Base-by-base conservation (phyloP, 2,888 invertebrate species). In the Coelinius sp. region DNA sequence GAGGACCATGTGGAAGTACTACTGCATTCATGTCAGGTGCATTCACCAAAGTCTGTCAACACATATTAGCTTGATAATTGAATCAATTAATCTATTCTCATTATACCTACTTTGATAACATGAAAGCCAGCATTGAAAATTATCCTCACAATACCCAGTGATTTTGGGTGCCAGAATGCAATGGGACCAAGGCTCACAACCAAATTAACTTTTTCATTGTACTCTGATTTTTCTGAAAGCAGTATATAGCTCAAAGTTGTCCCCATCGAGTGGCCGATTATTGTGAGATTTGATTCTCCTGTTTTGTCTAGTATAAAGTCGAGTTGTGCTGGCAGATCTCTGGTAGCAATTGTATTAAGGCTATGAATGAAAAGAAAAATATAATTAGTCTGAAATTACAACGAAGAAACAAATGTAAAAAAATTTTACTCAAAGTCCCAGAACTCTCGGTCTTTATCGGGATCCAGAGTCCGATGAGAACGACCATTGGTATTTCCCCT, bases 241-340 rank as follows among this genome's bases (percentile, higher is more conserved):
- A 93, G 88, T 6, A 92, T 92, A 83, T 92, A 93, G 76, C 93
- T 90, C 80, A 92, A 90, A 0, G 94, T 93, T 0, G 94, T 94
- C 0, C 96, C 97, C 92, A 97, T 96, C 0, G 96, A 97, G 88
- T 97, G 96, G 0, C 97, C 97, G 38, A 96, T 89, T 85, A 96
- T 97, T 78, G 92, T 91, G 2, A 38, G 38, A 6, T 38, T 38
- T 7, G 38, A 38, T 8, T 38, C 38, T 38, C 38, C 38, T 2
- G 38, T 38, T 8, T 8, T 38, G 2, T 38, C 85, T 59, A 92
- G 85, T 0, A 92, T 89, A 79, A 94, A 93, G 83, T 96, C 93
- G 71, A 98, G 91, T 80, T 92, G 92, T 0, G 95, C 94, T 10
- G 97, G 96, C 68, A 97, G 84, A 87, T 98, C 97, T 81, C 93